These are phyloP conservation scores for Oncopodura yosiiana DNA, from an alignment of 1,140 invertebrate genomes.

Conservation along the genomic window DNA sequence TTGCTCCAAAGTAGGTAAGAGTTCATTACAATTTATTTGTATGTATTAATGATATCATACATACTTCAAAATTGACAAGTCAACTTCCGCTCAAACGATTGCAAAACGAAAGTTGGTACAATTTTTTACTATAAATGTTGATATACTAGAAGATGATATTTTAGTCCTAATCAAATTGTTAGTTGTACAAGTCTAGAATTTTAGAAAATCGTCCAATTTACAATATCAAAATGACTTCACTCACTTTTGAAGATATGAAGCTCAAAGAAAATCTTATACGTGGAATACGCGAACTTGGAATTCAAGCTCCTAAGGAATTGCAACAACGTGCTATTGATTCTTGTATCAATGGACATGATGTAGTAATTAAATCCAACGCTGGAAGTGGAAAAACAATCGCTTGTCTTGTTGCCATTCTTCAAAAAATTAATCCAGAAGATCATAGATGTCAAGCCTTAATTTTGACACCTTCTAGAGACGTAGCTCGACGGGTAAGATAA, in stretches of 20 bases:
- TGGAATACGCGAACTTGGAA: constrained; percentile 99
- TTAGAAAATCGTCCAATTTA: too few species aligned
- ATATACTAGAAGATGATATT: too few species aligned
- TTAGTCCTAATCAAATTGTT: too few species aligned
- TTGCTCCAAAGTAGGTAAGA: too few species aligned
- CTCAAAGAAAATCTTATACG: constrained; percentile 86
- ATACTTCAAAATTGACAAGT: too few species aligned
- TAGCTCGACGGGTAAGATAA: constrained; percentile 80
- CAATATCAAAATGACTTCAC: too few species aligned
- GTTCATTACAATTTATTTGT: too few species aligned
- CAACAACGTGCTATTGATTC: constrained; percentile 98
- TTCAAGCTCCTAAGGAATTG: constrained; percentile 99
- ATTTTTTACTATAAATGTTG: too few species aligned
- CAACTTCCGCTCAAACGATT: too few species aligned
- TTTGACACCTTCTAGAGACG: constrained; percentile 92
- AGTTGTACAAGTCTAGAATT: too few species aligned
- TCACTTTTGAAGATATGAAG: constrained; percentile 98
- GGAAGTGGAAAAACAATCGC: constrained; percentile 99
- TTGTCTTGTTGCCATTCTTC: constrained; percentile 96
- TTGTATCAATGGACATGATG: constrained; percentile 89
- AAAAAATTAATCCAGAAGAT: constrained; percentile 84
- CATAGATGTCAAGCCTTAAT: constrained; percentile 94
- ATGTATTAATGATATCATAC: too few species aligned
- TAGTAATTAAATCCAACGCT: constrained; percentile 98
- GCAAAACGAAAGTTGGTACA: too few species aligned